phyloP scores from a whole-genome alignment of 2,113 vertebrate genomes.

The Rostratula benghalensis region DNA sequence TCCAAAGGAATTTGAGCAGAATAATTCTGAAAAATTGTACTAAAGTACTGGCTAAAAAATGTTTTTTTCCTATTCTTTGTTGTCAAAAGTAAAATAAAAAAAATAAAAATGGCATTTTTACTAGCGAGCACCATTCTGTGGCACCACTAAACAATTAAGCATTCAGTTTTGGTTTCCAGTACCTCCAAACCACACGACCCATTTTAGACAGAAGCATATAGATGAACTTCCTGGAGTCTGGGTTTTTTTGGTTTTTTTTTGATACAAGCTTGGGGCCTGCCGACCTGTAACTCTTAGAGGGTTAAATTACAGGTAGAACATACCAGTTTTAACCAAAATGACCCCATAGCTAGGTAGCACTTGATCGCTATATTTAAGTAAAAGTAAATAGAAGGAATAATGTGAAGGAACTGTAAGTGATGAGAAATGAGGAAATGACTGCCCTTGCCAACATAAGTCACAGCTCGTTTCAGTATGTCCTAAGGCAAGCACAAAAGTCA shows the following conservation, averaged over 20 bases:
- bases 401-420: background rate
- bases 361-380: background rate
- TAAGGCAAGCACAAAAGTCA: background rate
- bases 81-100: background rate
- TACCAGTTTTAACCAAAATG: background rate
- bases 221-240: background rate
- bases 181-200: background rate
- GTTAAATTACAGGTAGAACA: background rate
- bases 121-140: background rate
- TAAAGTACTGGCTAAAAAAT: background rate
- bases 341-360: background rate
- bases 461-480: background rate
- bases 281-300: background rate
- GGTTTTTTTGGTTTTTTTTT: too few species aligned
- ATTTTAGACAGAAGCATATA: background rate
- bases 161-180: background rate
- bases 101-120: background rate
- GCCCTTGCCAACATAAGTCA: background rate
- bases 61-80: background rate
- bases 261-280: too few species aligned
- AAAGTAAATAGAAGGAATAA: background rate
- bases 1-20: background rate
- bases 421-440: background rate
- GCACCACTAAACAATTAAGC: background rate
- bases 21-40: background rate